Conservation (phyloP, 30 jellyfish, hydroid and myxozoan species). For the Chrysaora quinquecirrha region DNA sequence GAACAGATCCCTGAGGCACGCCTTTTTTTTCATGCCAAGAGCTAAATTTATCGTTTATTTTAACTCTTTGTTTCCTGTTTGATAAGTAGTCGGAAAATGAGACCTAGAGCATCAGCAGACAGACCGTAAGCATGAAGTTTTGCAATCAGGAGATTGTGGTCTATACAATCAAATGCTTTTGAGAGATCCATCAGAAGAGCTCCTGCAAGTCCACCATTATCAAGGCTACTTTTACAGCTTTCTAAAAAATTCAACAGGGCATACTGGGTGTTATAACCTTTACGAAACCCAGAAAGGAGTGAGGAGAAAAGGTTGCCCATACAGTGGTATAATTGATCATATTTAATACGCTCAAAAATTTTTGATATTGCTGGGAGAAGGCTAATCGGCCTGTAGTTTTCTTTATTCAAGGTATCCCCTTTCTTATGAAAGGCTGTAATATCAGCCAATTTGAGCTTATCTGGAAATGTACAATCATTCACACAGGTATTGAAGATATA, state of each 20-base stretch:
- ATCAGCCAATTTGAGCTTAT: background rate
- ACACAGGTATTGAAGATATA: too few species aligned
- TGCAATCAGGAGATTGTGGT: constrained; percentile 19
- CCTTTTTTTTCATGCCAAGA: background rate
- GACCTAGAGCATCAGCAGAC: background rate
- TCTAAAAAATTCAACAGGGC: background rate
- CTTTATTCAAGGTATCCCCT: too few species aligned
- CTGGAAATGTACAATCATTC: background rate
- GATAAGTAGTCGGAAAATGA: background rate
- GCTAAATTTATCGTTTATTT: too few species aligned
- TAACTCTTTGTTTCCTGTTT: constrained; percentile 26
- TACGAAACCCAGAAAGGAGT: too few species aligned
- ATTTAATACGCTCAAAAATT: background rate
- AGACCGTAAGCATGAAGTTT: constrained; percentile 10
- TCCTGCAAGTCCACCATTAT: too few species aligned
- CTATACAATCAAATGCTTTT: constrained; percentile 7
- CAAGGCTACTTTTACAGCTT: background rate
- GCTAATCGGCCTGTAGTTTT: too few species aligned
- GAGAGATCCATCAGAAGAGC: too few species aligned
- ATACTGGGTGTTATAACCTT: background rate
- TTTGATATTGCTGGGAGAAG: background rate
- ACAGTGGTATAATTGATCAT: background rate
- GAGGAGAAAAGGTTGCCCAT: background rate
- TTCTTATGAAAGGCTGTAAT: too few species aligned
- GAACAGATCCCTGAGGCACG: constrained; percentile 27